Conservation (phyloP, 2,113 vertebrate species). For the Oncorhynchus tshawytscha region DNA sequence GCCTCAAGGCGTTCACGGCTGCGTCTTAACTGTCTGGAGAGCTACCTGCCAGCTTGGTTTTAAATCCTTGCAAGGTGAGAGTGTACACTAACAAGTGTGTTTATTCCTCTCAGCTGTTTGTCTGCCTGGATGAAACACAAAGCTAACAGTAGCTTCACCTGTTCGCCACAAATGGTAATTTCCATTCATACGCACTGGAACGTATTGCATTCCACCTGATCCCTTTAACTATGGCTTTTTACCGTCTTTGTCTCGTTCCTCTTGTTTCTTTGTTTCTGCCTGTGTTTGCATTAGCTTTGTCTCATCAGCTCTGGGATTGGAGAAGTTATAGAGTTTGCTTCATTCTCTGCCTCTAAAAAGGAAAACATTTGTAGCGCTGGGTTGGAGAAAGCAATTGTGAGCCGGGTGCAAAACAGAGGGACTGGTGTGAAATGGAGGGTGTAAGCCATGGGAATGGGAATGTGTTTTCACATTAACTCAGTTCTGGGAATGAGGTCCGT, state of each 20-base stretch:
- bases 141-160: constrained; percentile 14
- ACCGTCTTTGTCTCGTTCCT: neutral
- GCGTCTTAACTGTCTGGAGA: constrained; percentile 9
- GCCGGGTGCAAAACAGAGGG: neutral
- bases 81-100: constrained; percentile 31
- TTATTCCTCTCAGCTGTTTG: constrained; percentile 19
- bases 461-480: constrained; percentile 24
- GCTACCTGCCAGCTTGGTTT: constrained; percentile 11
- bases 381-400: neutral
- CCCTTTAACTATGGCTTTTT: neutral
- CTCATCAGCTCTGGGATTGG: neutral
- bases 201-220: neutral
- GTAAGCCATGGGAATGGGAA: constrained; percentile 2
- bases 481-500: constrained; percentile 25
- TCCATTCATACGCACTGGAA: neutral
- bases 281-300: neutral
- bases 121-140: constrained; percentile 7
- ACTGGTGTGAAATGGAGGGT: constrained; percentile 3
- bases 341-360: constrained; percentile 2
- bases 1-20: constrained; percentile 12
- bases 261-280: neutral
- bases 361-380: neutral
- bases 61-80: constrained; percentile 28
- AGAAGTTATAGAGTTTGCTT: neutral
- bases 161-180: constrained; percentile 5